A percentile compares a stretch with the other conserved stretches of the same genome.
Evolutionary conservation across 2,797 vertebrate species (phyloP).

Genomic region (Lates japonicus): DNA sequence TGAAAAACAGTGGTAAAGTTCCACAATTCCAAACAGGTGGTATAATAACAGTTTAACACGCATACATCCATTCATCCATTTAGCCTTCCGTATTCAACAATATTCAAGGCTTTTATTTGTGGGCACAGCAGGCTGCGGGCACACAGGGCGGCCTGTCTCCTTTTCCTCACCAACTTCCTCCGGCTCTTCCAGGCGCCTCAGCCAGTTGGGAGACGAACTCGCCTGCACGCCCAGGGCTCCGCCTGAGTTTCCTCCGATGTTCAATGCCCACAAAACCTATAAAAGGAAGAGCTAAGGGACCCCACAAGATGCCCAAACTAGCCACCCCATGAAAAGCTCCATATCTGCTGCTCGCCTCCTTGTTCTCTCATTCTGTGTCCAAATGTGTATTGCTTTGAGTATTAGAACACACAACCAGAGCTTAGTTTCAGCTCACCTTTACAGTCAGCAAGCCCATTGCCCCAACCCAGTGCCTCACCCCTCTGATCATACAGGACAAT

Average conservation of each 20-base stretch:
- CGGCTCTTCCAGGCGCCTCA: not conserved
- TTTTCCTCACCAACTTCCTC: not conserved
- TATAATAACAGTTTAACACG: not conserved
- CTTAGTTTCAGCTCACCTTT: constrained; percentile 30
- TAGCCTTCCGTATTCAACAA: not conserved
- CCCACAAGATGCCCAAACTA: constrained; percentile 5
- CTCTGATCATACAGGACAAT: not conserved
- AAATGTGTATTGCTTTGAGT: constrained; percentile 1
- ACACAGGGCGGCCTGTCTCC: not conserved
- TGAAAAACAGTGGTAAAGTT: not conserved
- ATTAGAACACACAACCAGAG: constrained; percentile 26
- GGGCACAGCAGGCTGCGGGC: no score
- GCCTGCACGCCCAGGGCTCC: no score
- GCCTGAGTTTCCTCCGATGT: not conserved
- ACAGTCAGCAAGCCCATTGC: constrained; percentile 31
- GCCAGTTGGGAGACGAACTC: no score
- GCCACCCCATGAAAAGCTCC: constrained; percentile 21
- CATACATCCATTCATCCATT: not conserved
- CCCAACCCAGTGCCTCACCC: constrained; percentile 19
- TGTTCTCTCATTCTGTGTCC: constrained; percentile 2
- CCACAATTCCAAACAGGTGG: not conserved
- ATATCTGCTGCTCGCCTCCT: constrained; percentile 1
- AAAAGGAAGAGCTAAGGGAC: not conserved
- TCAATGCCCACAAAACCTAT: not conserved
- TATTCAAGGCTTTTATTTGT: not conserved